These are phyloP conservation scores for Halcyon leucocephala DNA, from an alignment of 2,797 vertebrate species.

Conservation along the genomic window DNA sequence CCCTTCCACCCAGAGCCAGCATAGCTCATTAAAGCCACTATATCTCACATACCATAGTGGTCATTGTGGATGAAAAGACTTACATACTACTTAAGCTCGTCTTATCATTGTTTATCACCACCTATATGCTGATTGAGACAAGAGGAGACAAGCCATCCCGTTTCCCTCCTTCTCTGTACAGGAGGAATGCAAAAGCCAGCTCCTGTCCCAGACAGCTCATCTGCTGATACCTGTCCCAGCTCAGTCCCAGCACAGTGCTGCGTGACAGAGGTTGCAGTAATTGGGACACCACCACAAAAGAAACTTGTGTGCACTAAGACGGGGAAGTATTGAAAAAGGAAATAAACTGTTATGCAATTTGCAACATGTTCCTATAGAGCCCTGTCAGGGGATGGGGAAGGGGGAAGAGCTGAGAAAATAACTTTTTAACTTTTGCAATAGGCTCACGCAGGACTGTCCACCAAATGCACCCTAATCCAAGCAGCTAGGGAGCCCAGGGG, in stretches of 20 bases:
- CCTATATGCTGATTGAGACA: not conserved
- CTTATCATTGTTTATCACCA: not conserved
- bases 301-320: not conserved
- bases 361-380: not conserved
- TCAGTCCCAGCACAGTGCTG: no score
- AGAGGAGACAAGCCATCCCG: not conserved
- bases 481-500: not conserved
- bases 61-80: not conserved
- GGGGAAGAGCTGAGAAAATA: not conserved
- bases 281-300: not conserved
- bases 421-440: not conserved
- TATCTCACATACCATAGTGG: accelerated
- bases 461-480: not conserved
- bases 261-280: accelerated
- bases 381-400: not conserved
- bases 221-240: not conserved
- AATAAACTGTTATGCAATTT: not conserved
- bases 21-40: not conserved
- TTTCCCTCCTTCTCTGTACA: not conserved
- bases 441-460: not conserved
- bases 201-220: not conserved
- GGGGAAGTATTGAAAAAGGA: not conserved
- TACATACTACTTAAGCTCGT: accelerated
- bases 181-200: not conserved
- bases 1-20: not conserved